Conservation (phyloP, 1,140 invertebrate species). For the Artemia franciscana region DNA sequence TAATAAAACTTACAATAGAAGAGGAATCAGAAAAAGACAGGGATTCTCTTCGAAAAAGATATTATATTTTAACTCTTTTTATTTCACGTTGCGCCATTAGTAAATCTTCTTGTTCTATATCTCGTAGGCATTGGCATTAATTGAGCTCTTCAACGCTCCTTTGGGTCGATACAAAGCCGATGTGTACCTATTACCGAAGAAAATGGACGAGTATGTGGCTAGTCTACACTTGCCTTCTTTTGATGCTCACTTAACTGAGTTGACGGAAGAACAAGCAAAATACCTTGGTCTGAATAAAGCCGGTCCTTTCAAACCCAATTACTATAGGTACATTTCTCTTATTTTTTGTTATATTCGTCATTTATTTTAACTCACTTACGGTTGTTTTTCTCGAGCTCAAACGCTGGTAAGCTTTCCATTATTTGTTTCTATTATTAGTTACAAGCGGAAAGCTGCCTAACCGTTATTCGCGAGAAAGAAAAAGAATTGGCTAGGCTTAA, state of each 20-base stretch:
- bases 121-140: conserved; percentile 56
- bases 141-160: conserved; percentile 89
- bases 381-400: too few relatives aligned
- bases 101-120: conserved; percentile 10
- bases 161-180: conserved; percentile 81
- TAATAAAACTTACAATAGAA: conserved; percentile 2
- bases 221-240: conserved; percentile 85
- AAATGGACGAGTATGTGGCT: conserved; percentile 97
- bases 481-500: too few relatives aligned
- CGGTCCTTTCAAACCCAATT: conserved; percentile 93
- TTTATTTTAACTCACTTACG: too few relatives aligned
- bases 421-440: too few relatives aligned
- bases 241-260: conserved; percentile 85
- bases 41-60: not conserved
- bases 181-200: conserved; percentile 90
- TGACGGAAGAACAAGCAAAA: conserved; percentile 88
- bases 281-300: conserved; percentile 92
- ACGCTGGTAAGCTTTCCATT: too few relatives aligned
- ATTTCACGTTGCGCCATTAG: too few relatives aligned
- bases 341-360: too few relatives aligned
- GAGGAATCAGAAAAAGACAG: not conserved
- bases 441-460: too few relatives aligned
- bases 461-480: too few relatives aligned
- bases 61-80: not conserved
- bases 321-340: conserved; percentile 93